Percentiles rank a stretch among this genome's conserved stretches.
phyloP scores from a whole-genome alignment of 2,113 vertebrate genomes.

The Stictonetta naevosa region DNA sequence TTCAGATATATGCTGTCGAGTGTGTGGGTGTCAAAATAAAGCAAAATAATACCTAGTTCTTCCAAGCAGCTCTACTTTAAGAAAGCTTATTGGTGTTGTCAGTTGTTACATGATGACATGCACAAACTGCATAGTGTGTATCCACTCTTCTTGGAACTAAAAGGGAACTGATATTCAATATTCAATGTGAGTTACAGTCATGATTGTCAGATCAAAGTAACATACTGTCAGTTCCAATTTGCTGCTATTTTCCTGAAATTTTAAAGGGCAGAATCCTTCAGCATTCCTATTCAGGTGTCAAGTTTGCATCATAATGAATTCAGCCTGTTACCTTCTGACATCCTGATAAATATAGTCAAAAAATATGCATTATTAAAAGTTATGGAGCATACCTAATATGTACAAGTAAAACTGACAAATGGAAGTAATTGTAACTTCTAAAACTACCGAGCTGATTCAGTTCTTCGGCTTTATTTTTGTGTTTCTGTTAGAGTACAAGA shows the following conservation, averaged over 20 bases:
- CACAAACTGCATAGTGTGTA: not conserved
- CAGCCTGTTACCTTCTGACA: not conserved
- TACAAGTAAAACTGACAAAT: not conserved
- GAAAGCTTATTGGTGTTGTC: not conserved
- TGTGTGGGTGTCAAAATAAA: constrained; percentile 38
- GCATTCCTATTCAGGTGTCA: not conserved
- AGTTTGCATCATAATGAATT: not conserved
- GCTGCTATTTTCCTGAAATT: not conserved
- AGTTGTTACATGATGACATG: not conserved
- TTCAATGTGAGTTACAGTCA: not conserved
- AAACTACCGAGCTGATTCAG: not conserved
- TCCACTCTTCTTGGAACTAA: not conserved
- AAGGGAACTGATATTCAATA: not conserved
- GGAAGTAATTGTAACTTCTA: not conserved
- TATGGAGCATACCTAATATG: not conserved
- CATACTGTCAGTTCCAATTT: not conserved
- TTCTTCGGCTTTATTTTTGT: not conserved
- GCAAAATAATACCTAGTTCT: not conserved
- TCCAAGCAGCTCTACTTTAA: not conserved
- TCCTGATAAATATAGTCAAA: not conserved
- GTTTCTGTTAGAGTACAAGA: not conserved
- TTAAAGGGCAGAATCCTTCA: not conserved
- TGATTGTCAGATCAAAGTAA: constrained; percentile 35
- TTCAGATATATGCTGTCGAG: not conserved
- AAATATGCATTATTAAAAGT: not conserved